Evolutionary conservation across 2,113 vertebrate species (phyloP).

Genomic region (Macquaria australasica): DNA sequence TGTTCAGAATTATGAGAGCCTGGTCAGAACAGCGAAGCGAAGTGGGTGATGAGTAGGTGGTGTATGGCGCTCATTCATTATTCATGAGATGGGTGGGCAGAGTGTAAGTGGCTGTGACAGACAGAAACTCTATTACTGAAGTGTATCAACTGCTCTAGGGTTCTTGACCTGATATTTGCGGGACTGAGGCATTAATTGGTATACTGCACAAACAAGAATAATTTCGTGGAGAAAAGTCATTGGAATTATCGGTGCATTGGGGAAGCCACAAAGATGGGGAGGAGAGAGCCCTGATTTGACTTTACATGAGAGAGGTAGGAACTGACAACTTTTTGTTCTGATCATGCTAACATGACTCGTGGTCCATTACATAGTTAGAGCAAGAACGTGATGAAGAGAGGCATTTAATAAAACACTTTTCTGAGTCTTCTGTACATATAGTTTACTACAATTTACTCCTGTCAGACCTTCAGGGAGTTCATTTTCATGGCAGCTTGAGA

Average conservation of each 20-base stretch:
- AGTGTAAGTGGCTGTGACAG: conserved; percentile 70
- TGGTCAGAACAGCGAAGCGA: conserved; percentile 48
- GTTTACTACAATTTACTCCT: neutral
- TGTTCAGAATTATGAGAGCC: conserved; percentile 49
- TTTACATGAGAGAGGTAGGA: conserved; percentile 62
- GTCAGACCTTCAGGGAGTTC: neutral
- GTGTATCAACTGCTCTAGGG: conserved; percentile 68
- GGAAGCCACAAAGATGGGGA: conserved; percentile 52
- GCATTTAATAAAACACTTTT: neutral
- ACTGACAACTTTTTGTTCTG: conserved; percentile 20
- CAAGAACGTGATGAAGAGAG: neutral
- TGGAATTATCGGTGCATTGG: conserved; percentile 49
- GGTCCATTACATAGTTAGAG: conserved; percentile 29
- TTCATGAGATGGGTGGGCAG: conserved; percentile 80
- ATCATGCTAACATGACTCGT: neutral
- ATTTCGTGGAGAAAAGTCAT: conserved; percentile 43
- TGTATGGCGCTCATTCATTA: conserved; percentile 77
- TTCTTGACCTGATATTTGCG: conserved; percentile 69
- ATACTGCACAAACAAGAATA: conserved; percentile 46
- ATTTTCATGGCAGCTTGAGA: conserved; percentile 7
- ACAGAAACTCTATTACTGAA: conserved; percentile 75
- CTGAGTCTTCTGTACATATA: neutral
- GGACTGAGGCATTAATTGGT: conserved; percentile 51
- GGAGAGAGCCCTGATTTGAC: conserved; percentile 67
- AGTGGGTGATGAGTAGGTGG: conserved; percentile 77